phyloP scores from a whole-genome alignment of 2,888 invertebrate species.

The Harmothoe impar region DNA sequence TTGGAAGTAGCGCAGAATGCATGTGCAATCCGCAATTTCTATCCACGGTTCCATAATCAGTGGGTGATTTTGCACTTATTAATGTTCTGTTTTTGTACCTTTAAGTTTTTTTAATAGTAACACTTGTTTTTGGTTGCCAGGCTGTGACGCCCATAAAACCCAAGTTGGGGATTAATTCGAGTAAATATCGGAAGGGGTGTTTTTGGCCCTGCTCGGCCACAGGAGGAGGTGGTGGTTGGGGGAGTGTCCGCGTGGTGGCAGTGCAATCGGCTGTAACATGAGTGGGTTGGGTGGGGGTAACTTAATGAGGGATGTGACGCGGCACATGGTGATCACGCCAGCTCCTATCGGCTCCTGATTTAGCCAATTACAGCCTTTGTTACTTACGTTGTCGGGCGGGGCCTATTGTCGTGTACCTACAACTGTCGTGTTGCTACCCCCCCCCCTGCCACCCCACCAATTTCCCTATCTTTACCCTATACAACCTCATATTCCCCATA shows the following conservation, averaged over 20 bases:
- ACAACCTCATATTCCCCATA: too few species aligned
- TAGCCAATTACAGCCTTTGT: slow-evolving; percentile 59
- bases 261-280: slow-evolving; percentile 13
- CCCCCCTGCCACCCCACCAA: background rate
- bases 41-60: too few species aligned
- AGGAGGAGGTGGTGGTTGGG: background rate
- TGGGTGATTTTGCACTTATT: too few species aligned
- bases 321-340: slow-evolving; percentile 46
- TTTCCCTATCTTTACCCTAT: too few species aligned
- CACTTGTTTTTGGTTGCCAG: too few species aligned
- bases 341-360: background rate
- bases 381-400: slow-evolving; percentile 35
- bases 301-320: slow-evolving; percentile 55
- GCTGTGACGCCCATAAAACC: background rate
- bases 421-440: background rate
- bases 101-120: too few species aligned
- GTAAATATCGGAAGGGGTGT: background rate
- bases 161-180: background rate
- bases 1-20: too few species aligned
- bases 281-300: slow-evolving; percentile 30
- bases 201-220: background rate
- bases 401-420: background rate
- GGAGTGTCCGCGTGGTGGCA: background rate
- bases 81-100: too few species aligned
- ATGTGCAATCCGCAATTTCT: too few species aligned